Percentiles rank a stretch among this genome's conserved stretches.
Evolutionary conservation across 1,140 invertebrate species (phyloP).

Genomic region (Teleogryllus occipitalis): DNA sequence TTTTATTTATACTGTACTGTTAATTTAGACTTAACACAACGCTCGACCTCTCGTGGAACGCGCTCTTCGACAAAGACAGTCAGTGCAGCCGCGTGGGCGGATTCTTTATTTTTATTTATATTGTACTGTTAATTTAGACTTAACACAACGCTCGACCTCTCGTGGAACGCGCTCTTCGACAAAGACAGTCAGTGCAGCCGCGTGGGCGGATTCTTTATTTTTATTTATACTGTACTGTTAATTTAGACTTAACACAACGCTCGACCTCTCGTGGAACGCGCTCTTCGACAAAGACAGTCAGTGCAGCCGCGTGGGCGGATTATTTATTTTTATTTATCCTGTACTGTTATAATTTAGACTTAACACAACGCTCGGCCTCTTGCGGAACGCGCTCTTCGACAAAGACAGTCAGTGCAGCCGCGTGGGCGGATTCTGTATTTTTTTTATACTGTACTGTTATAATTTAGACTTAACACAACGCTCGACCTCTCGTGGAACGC

Average conservation of each 20-base stretch:
- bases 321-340: too few species aligned
- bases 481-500: background rate
- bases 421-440: too few species aligned
- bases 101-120: too few species aligned
- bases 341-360: too few species aligned
- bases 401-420: background rate
- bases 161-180: background rate
- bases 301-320: background rate
- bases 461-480: too few species aligned
- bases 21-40: too few species aligned
- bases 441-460: too few species aligned
- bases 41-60: background rate
- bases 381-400: background rate
- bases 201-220: too few species aligned
- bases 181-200: background rate
- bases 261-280: background rate
- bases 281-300: background rate
- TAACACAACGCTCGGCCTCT: background rate
- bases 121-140: too few species aligned
- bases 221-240: too few species aligned
- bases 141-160: background rate
- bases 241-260: too few species aligned
- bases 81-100: background rate
- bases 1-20: too few species aligned
- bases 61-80: background rate